Evolutionary conservation across 2,113 vertebrate species (phyloP).

Genomic region (Etheostoma spectabile): DNA sequence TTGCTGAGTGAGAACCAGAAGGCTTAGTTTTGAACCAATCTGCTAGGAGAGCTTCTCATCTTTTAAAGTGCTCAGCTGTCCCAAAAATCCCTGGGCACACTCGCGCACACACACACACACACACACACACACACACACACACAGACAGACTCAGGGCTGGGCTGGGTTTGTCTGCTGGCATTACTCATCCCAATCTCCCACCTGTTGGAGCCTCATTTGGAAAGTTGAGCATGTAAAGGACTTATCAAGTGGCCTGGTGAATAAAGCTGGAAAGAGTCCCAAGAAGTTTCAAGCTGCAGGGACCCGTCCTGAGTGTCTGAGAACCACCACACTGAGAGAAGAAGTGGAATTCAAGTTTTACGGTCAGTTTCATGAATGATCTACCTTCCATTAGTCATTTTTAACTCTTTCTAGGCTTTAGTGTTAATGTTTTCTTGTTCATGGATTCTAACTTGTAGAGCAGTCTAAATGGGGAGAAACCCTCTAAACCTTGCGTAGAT

Average conservation of each 20-base stretch:
- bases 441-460: background rate
- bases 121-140: constrained; percentile 11
- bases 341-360: constrained; percentile 30
- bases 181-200: constrained; percentile 67
- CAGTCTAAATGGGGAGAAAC: constrained; percentile 7
- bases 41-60: constrained; percentile 24
- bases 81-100: constrained; percentile 51
- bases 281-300: background rate
- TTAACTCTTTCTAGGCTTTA: background rate
- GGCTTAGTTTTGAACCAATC: background rate
- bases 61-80: constrained; percentile 75
- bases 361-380: constrained; percentile 48
- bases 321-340: background rate
- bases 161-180: constrained; percentile 27
- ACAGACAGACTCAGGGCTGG: constrained; percentile 33
- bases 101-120: constrained; percentile 21
- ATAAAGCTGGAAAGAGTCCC: constrained; percentile 14
- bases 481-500: background rate
- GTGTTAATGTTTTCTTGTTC: background rate
- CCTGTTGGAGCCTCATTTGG: constrained; percentile 75
- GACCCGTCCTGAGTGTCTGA: rapidly evolving
- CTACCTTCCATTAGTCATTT: background rate
- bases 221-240: constrained; percentile 43
- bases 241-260: background rate
- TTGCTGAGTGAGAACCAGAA: background rate